These are phyloP conservation scores for Chascanopsetta lugubris DNA, from an alignment of 2,113 vertebrate species.

Conservation along the genomic window DNA sequence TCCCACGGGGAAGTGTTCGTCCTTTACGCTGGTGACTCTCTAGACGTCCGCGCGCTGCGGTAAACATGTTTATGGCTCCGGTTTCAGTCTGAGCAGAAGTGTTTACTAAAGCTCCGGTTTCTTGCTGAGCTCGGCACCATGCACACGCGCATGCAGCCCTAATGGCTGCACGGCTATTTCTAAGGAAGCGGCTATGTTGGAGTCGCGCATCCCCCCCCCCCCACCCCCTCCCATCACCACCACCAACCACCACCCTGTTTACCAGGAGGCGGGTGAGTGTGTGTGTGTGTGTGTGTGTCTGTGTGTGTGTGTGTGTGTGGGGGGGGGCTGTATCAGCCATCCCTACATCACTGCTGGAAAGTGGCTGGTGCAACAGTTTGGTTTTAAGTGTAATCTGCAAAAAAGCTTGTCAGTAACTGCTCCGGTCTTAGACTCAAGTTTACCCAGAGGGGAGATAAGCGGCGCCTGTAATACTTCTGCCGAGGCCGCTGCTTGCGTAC, in stretches of 20 bases:
- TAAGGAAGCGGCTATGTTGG: constrained; percentile 20
- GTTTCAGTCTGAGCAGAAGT: constrained; percentile 41
- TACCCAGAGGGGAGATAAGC: constrained; percentile 15
- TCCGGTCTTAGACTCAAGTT: constrained; percentile 28
- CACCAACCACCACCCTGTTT: constrained; percentile 33
- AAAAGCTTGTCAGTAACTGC: constrained; percentile 20
- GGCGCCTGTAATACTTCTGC: constrained; percentile 5
- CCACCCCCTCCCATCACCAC: too few relatives aligned
- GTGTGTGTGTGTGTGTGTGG: neutral
- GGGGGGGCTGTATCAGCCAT: constrained; percentile 21
- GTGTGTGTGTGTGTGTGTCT: constrained; percentile 2
- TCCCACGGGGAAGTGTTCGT: too few relatives aligned
- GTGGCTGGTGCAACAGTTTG: constrained; percentile 52
- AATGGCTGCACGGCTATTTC: constrained; percentile 52
- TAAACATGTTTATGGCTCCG: constrained; percentile 42
- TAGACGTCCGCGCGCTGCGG: neutral
- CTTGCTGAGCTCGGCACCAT: constrained; percentile 10
- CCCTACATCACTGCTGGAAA: constrained; percentile 25
- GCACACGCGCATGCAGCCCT: neutral
- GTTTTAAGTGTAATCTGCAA: constrained; percentile 42
- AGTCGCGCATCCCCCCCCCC: constrained; percentile 20
- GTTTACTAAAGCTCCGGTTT: constrained; percentile 62
- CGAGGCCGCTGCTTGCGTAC: neutral
- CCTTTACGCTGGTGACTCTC: too few relatives aligned
- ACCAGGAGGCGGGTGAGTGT: constrained; percentile 19